Conservation (phyloP, 2,888 invertebrate genomes). For the Yponomeuta malinellus region DNA sequence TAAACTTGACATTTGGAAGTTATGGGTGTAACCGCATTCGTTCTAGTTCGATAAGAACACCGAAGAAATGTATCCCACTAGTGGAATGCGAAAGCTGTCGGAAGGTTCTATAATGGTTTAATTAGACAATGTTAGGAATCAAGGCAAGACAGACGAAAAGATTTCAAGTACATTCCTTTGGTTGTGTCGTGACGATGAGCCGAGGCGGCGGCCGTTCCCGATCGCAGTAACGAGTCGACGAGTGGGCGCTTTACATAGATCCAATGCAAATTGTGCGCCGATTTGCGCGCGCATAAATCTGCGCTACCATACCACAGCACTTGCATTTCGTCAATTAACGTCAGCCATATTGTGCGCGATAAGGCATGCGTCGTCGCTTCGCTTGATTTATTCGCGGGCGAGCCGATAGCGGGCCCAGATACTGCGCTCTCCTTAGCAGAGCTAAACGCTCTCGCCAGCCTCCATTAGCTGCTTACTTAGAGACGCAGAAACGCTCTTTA, state of each 20-base stretch:
- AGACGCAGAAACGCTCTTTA: constrained; percentile 11
- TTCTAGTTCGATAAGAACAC: background rate
- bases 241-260: constrained; percentile 61
- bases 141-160: constrained; percentile 16
- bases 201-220: constrained; percentile 31
- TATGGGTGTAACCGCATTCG: background rate
- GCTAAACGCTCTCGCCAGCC: constrained; percentile 21
- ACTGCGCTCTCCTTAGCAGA: constrained; percentile 14
- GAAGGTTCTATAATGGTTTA: constrained; percentile 9
- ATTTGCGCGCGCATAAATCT: constrained; percentile 56
- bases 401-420: constrained; percentile 23
- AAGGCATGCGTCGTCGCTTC: constrained; percentile 31
- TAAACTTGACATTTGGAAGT: background rate
- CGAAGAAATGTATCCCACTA: background rate
- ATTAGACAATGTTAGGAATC: constrained; percentile 20
- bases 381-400: constrained; percentile 34
- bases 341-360: constrained; percentile 47
- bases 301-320: constrained; percentile 29
- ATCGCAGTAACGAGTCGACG: constrained; percentile 51
- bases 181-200: constrained; percentile 50
- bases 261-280: constrained; percentile 62
- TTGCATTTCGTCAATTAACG: constrained; percentile 59
- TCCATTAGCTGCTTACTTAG: constrained; percentile 17
- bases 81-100: background rate
- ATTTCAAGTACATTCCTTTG: constrained; percentile 36